phyloP scores from a whole-genome alignment of 2,113 vertebrate species.

The Sylvia atricapilla region DNA sequence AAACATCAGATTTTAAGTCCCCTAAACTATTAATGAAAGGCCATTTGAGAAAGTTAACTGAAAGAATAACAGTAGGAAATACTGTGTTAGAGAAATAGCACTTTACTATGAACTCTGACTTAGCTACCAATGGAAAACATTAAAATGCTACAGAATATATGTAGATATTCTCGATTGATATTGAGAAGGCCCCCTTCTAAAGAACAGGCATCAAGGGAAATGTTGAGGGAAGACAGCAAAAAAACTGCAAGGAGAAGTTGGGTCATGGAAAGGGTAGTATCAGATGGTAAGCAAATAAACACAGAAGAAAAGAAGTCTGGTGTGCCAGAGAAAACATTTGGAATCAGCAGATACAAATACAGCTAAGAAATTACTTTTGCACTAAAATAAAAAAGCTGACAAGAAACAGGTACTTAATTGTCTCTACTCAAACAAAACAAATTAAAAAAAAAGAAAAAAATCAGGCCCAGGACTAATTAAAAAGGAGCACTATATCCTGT shows the following conservation, averaged over 20 bases:
- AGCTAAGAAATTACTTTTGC: neutral
- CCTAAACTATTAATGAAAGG: neutral
- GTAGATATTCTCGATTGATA: neutral
- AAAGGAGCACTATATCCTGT: neutral
- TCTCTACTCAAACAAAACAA: neutral
- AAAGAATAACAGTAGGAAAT: neutral
- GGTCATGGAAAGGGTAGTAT: neutral
- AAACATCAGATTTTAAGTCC: neutral
- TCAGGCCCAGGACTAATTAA: neutral
- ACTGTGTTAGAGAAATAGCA: neutral
- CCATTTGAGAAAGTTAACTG: neutral
- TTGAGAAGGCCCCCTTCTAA: neutral
- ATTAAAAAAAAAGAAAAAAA: no score
- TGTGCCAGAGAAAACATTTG: neutral
- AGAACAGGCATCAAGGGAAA: neutral
- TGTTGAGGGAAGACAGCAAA: neutral
- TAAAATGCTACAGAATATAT: neutral
- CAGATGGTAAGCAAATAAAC: neutral
- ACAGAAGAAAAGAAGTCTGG: neutral
- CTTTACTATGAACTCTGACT: neutral
- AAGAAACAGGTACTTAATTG: neutral
- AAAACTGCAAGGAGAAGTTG: neutral
- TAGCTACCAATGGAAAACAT: neutral
- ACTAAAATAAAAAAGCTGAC: neutral
- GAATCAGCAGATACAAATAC: neutral